Conservation (phyloP, 2,888 invertebrate genomes). For the Exocentrus adspersus region DNA sequence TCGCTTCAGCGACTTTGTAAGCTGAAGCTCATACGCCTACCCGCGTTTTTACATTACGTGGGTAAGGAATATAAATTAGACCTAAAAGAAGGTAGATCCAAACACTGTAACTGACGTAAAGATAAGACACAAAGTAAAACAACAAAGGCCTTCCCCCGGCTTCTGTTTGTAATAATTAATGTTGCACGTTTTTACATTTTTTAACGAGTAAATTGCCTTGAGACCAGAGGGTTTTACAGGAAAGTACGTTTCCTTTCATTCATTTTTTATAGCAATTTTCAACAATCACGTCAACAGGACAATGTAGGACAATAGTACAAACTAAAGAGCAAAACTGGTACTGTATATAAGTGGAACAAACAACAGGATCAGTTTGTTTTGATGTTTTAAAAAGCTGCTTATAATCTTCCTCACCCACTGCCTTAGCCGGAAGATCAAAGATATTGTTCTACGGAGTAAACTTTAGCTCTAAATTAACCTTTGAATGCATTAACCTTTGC, state of each 20-base stretch:
- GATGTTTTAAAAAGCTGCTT: slow-evolving; percentile 23
- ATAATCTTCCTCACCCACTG: slow-evolving; percentile 23
- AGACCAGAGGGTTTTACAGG: not conserved
- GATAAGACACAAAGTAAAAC: not conserved
- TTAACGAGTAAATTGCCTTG: not conserved
- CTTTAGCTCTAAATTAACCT: slow-evolving; percentile 10
- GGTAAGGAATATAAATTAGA: not conserved
- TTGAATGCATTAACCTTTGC: not conserved
- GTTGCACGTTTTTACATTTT: not conserved
- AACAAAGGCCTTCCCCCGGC: not conserved
- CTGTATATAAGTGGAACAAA: slow-evolving; percentile 7
- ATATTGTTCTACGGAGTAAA: slow-evolving; percentile 2
- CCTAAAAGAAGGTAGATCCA: not conserved
- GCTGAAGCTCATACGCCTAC: no score
- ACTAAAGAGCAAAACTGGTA: not conserved
- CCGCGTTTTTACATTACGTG: not conserved
- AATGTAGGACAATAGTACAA: no score
- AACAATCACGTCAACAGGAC: not conserved
- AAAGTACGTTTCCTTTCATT: not conserved
- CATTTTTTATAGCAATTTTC: not conserved
- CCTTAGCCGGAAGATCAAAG: slow-evolving; percentile 11
- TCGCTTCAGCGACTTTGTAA: not conserved
- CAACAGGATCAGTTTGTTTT: slow-evolving; percentile 4
- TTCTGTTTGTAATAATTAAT: not conserved
- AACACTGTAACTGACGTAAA: not conserved